A percentile compares a stretch with the other conserved stretches of the same genome.
phyloP scores from a whole-genome alignment of 2,113 vertebrate genomes.

The Thamnaconus septentrionalis region DNA sequence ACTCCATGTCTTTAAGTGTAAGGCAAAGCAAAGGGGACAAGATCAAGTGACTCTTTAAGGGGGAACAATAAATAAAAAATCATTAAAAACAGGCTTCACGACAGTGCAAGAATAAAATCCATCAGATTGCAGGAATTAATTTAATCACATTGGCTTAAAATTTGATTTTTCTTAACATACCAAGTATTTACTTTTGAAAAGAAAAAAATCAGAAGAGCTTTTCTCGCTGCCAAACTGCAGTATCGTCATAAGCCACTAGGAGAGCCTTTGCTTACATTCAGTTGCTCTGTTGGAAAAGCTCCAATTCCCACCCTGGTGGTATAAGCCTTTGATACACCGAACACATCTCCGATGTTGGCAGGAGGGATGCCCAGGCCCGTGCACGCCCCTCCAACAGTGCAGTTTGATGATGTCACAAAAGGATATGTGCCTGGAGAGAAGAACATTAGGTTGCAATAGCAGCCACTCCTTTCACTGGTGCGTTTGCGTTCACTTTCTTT shows the following conservation, averaged over 20 bases:
- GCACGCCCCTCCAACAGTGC: conserved; percentile 92
- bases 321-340: conserved; percentile 94
- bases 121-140: too few relatives aligned
- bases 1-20: not conserved
- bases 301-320: conserved; percentile 96
- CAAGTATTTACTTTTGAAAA: too few relatives aligned
- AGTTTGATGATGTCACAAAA: conserved; percentile 97
- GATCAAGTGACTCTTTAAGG: not conserved
- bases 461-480: not conserved
- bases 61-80: too few relatives aligned
- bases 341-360: conserved; percentile 91
- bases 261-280: conserved; percentile 82
- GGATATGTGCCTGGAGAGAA: conserved; percentile 89
- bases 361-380: conserved; percentile 94
- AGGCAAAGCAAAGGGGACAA: not conserved
- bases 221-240: too few relatives aligned
- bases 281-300: conserved; percentile 95
- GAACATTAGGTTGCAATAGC: not conserved
- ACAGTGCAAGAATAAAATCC: too few relatives aligned
- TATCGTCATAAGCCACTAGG: not conserved
- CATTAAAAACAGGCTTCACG: too few relatives aligned
- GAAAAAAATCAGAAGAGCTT: too few relatives aligned
- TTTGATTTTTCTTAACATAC: too few relatives aligned
- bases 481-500: not conserved
- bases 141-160: too few relatives aligned